These are phyloP conservation scores for Pantherophis guttatus DNA, from an alignment of 2,113 vertebrate genomes.

Conservation along the genomic window DNA sequence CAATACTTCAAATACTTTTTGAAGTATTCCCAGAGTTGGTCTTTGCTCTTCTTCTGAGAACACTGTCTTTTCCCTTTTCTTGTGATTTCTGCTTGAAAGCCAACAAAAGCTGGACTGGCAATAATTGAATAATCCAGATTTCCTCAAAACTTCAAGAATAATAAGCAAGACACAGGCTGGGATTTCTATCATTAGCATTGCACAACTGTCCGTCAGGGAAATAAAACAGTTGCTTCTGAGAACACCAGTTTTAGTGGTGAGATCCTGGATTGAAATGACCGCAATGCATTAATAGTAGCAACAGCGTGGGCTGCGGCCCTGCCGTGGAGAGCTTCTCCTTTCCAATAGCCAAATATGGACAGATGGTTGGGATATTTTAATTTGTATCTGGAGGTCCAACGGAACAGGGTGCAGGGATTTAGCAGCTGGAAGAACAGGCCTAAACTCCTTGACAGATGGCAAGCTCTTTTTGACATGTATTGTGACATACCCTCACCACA, in stretches of 20 bases:
- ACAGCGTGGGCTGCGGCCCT: neutral
- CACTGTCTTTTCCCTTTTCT: neutral
- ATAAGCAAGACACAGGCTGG: conserved; percentile 44
- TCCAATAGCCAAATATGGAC: neutral
- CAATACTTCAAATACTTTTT: neutral
- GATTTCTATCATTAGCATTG: conserved; percentile 39
- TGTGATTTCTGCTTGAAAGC: neutral
- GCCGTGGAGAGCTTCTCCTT: neutral
- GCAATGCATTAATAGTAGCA: neutral
- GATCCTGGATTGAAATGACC: neutral
- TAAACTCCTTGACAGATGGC: neutral
- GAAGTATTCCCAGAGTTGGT: neutral
- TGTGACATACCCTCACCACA: conserved; percentile 31
- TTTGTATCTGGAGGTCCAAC: accelerated
- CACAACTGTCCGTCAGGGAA: neutral
- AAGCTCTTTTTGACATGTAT: conserved; percentile 8
- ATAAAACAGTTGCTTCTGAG: conserved; percentile 32
- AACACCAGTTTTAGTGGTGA: neutral
- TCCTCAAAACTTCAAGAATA: conserved; percentile 34
- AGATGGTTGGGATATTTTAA: neutral
- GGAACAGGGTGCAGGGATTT: neutral
- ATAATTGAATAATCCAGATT: conserved; percentile 14
- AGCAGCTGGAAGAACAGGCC: conserved; percentile 39
- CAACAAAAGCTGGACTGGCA: neutral
- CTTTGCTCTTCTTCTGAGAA: neutral